Evolutionary conservation across 2,797 vertebrate species (phyloP), one percentile per base, ranked within the genome.

Genomic region (Spheniscus humboldti): DNA sequence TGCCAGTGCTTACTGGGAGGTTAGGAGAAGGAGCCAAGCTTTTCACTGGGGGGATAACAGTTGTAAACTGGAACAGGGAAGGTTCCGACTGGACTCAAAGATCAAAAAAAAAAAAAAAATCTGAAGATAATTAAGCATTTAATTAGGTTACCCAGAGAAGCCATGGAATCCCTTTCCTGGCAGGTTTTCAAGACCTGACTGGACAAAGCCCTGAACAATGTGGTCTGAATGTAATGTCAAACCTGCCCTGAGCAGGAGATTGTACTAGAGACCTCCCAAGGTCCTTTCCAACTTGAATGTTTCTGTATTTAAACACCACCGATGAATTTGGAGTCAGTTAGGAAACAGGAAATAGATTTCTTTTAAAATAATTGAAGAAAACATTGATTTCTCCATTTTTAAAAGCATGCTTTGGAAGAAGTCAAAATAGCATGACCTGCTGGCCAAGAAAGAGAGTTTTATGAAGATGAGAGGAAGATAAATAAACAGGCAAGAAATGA

Each of bases 281-380:
- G 8, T 30, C 22, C 57, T 50, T 96, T 92, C 30, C 41, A 93
- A 28, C 30, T 64, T 75, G 66, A 57, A 78, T 60, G 13, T 68
- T 84, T 67, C 57, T 86, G 25, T 84, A 47, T 56, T 92, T 84
- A 92, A 92, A 48, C 20, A 56, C 8, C 35, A 72, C 3, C 41
- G 83, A 62, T 1, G 3, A 39, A 72, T 39, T 22, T 71, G 39
- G 25, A 83, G 18, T 50, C 74, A 48, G 13, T 78, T 89, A 79
- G n/a, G 45, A 95, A 95, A 88, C 9, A 74, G 25, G 56, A 96
- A 75, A 72, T n/a, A 76, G 11, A 71, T 63, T 92, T 35, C 22
- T 95, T 37, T 73, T 88, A 63, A 96, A 83, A 68, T 66, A 93
- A 86, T 73, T 76, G 53, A 89, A 83, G 57, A 88, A 94, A 66